Conservation (phyloP, 2,113 vertebrate genomes). For the Jaculus jaculus region DNA sequence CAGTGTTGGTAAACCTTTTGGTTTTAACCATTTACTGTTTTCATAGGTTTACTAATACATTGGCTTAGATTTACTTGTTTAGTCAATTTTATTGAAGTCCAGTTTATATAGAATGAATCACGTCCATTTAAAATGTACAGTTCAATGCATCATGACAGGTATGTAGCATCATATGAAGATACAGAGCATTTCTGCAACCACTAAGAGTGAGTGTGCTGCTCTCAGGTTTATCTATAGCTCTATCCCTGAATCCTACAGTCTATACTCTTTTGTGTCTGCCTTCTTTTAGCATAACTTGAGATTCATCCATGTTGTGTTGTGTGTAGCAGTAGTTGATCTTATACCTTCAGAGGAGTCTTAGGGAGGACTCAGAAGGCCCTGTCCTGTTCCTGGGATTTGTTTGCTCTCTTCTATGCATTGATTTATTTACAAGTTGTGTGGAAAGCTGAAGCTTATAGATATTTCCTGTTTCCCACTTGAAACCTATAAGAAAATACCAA, state of each 20-base stretch:
- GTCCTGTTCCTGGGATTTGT: background rate
- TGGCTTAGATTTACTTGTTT: background rate
- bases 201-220: background rate
- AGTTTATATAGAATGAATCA: background rate
- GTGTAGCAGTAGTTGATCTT: background rate
- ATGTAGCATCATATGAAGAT: background rate
- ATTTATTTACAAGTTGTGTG: background rate
- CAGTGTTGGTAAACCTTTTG: background rate
- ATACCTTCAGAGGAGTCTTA: background rate
- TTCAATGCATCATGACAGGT: constrained; percentile 2
- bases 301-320: background rate
- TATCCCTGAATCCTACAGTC: background rate
- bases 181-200: background rate
- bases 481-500: background rate
- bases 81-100: constrained; percentile 10
- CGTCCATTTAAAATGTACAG: background rate
- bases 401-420: background rate
- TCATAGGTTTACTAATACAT: constrained; percentile 44
- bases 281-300: constrained; percentile 19
- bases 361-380: background rate
- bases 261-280: background rate
- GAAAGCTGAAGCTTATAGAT: background rate
- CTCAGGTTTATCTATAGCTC: background rate
- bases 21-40: constrained; percentile 3
- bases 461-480: background rate